A percentile compares a stretch with the other conserved stretches of the same genome.
Conservation (phyloP, 2,113 vertebrate species). For the Alouatta palliata region DNA sequence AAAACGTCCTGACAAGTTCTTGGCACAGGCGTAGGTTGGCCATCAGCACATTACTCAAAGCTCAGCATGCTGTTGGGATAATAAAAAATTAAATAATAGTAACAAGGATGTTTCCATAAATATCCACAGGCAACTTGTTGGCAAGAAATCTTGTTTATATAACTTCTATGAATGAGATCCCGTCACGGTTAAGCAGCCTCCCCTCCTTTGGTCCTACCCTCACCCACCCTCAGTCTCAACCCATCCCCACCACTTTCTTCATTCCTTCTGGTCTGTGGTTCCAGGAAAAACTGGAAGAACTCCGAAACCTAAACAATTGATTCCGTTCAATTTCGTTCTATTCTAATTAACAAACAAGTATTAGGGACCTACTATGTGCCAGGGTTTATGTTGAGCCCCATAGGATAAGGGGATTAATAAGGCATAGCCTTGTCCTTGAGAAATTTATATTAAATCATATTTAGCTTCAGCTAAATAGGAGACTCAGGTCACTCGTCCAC, state of each 20-base stretch:
- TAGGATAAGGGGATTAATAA: neutral
- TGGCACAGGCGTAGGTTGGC: neutral
- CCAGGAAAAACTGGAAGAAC: neutral
- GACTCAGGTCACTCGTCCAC: neutral
- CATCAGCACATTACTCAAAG: neutral
- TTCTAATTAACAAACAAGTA: neutral
- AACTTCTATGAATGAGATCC: neutral
- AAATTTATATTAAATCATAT: neutral
- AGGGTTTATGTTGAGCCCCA: neutral
- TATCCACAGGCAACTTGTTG: neutral
- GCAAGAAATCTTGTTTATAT: neutral
- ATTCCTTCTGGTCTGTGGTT: neutral
- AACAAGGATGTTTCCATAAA: neutral
- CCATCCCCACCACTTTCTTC: neutral
- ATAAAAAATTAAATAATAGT: neutral
- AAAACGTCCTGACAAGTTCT: neutral
- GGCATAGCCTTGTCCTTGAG: neutral
- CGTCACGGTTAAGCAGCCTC: neutral
- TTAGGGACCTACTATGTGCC: neutral
- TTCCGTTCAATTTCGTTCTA: neutral
- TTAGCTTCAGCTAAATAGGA: neutral
- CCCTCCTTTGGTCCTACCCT: too few relatives aligned
- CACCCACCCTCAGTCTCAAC: neutral
- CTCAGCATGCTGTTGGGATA: neutral
- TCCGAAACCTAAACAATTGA: neutral